Evolutionary conservation across 2,888 invertebrate species (phyloP), one percentile per base, ranked within the genome.

Genomic region (Leptodirus hochenwartii): DNA sequence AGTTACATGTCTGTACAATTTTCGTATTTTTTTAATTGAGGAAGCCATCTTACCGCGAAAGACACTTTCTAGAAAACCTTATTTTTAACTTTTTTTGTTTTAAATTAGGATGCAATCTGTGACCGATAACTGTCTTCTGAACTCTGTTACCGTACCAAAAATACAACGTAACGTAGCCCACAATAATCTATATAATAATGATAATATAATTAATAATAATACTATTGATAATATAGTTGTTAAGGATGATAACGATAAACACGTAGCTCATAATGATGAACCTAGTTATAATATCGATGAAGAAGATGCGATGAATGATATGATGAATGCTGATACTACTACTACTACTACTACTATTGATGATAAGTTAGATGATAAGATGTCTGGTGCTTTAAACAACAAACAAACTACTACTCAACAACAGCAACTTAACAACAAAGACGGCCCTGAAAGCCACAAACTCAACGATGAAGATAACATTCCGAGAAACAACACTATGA

Each of bases 121-220:
- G 69, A 70, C 69, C 66, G 67, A 54, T 51, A 57, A 67, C 62
- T 69, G 69, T 69, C 69, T 69, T 69, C 69, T 68, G 67, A 66
- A 55, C 53, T 56, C 53, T 56, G 56, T 57, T 56, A 57, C 57
- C 57, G 57, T 55, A 57, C 57, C 57, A 57, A 57, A 56, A 53
- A 56, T 54, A 56, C 56, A 56, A 56, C 56, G 56, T 57, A 67
- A 67, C 64, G 65, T 51, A 51, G 47, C 63, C 65, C 66, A 67
- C 65, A 64, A 60, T 54, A 63, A 64, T 47, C 39, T 40, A 37
- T 38, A 36, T 39, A 39, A 36, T 35, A 39, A 36, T 43, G 49
- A 46, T 43, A 44, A 44, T 50, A 61, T 60, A 53, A 60, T 60
- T 59, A 62, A 61, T 55, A 54, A 33, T 15, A 24, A 35, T 32